Base-by-base conservation (phyloP, 2,113 vertebrate genomes). In the Peucedramus taeniatus region DNA sequence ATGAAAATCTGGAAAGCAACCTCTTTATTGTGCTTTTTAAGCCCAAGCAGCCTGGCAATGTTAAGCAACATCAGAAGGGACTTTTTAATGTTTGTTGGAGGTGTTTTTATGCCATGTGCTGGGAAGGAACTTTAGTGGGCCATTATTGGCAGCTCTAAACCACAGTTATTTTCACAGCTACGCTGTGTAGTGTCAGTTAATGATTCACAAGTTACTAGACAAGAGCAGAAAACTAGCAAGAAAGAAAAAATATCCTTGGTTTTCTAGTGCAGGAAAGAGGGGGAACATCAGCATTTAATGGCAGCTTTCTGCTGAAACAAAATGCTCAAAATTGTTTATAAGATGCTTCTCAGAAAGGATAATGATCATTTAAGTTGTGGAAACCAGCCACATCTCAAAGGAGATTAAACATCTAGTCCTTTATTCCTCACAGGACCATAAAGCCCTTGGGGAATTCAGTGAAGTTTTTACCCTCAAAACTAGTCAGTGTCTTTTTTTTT, bases 161-260 rank as follows among this genome's bases (percentile, higher is more conserved):
- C 93, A 96, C 95, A 96, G 82, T 97, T 97, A 87, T 97, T 96
- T 97, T 97, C 96, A 96, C 94, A 96, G 96, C 91, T 97, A 92
- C 89, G 87, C 87, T 97, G 89, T 96, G 77, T 89, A 96, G 92
- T 97, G 95, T 96, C 91, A 87, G 71, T 94, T 97, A 96, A 97
- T 95, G 96, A 97, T 96, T 97, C 93, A 92, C 94, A 96, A 94
- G 92, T 96, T 96, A 89, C 94, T 94, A 97, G 87, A 92, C 96
- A 96, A 97, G 93, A 94, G 66, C 76, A 72, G 53, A 94, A 96
- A 94, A 91, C 78, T 71, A 87, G 45, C 45, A 88, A 81, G n/a
- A 83, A 70, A 81, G 56, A 49, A 93, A 84, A 90, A 94, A 80
- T 70, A 87, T 31, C 64, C 61, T 68, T 33, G 17, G 50, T 95